Base-by-base conservation (phyloP, 1,140 invertebrate species). In the Episyrphus balteatus region DNA sequence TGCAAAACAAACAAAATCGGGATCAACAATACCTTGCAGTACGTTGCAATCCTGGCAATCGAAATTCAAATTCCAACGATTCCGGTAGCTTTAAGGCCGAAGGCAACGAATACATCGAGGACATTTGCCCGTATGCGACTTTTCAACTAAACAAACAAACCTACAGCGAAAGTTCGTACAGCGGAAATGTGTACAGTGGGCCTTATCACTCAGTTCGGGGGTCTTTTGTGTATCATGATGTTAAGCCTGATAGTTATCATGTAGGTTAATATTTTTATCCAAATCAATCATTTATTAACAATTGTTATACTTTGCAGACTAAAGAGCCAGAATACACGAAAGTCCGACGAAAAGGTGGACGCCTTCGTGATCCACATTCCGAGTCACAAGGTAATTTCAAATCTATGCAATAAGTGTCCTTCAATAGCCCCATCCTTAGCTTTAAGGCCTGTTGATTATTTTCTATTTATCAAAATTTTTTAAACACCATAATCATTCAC, bases 81-180 rank as follows among this genome's bases (percentile, higher is more conserved):
- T 72, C 73, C 12, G 68, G 69, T 5, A 73, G 72, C 46, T 75
- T 70, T 50, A 75, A 75, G 58, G 71, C 73, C 15, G 74, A 77
- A 54, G 68, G 69, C 32, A 71, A 71, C 46, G 87, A 90, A 63
- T 90, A 89, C 67, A 87, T 88, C 52, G 88, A 91, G 72, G 88
- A 92, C 67, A 88, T 90, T 50, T 92, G 88, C 65, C 87, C 87
- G 2, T 91, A 92, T 70, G 88, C 88, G 36, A 92, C 88, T 30
- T 91, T 91, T 69, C 88, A 92, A 66, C 72, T 92, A 52, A 85
- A 86, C 42, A 88, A 89, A 59, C 84, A 85, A 46, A 80, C 86
- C 7, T 86, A 87, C 67, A 85, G 84, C 58, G 86, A 90, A 68
- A 90, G 86, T 66, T 87, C 86, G 38, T 90, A 89, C 72, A 89